These are phyloP conservation scores for Apis dorsata DNA, from an alignment of 1,140 invertebrate species.

Conservation along the genomic window DNA sequence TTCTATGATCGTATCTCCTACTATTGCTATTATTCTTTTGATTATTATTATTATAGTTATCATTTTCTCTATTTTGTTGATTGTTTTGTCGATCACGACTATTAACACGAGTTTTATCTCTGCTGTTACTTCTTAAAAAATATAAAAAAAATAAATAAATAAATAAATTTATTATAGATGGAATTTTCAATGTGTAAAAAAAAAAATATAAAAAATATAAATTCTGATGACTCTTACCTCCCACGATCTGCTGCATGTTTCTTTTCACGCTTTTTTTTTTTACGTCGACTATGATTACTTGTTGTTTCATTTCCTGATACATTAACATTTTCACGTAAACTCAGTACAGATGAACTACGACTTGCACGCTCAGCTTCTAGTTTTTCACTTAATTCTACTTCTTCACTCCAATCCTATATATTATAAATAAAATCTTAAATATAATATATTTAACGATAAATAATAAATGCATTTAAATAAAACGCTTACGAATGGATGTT, in stretches of 20 bases:
- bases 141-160: conserved; percentile 31
- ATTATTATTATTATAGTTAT: conserved; percentile 76
- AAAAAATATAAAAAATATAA: conserved; percentile 1
- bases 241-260: conserved; percentile 65
- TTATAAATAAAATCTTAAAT: not conserved
- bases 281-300: conserved; percentile 59
- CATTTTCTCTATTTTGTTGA: conserved; percentile 78
- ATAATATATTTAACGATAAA: not conserved
- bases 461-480: not conserved
- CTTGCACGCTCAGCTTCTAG: conserved; percentile 79
- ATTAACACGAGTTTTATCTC: conserved; percentile 73
- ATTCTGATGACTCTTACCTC: conserved; percentile 50
- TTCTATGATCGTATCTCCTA: conserved; percentile 70
- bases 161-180: not conserved
- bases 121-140: conserved; percentile 68
- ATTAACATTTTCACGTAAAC: conserved; percentile 79
- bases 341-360: conserved; percentile 81
- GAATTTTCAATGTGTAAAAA: not conserved
- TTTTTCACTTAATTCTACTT: conserved; percentile 80
- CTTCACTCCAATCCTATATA: conserved; percentile 81
- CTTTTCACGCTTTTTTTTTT: conserved; percentile 71
- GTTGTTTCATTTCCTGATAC: conserved; percentile 63
- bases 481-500: conserved; percentile 70
- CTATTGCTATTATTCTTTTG: conserved; percentile 69
- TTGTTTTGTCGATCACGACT: conserved; percentile 77